Evolutionary conservation across 2,113 vertebrate species (phyloP).

Genomic region (Emydocephalus ijimae): DNA sequence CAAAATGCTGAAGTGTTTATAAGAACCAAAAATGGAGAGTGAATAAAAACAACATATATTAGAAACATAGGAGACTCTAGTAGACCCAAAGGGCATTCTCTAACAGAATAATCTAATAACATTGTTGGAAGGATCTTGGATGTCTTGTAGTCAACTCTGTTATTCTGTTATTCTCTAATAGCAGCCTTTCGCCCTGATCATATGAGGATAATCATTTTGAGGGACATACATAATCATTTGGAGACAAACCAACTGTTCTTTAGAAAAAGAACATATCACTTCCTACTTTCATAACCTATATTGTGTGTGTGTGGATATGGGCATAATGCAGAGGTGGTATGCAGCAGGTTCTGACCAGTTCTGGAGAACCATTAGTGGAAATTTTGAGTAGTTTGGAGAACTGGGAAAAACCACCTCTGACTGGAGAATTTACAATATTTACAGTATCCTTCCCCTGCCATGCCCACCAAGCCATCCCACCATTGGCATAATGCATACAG

Average conservation of each 20-base stretch:
- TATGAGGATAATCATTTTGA: background rate
- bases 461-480: no score
- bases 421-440: no score
- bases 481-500: background rate
- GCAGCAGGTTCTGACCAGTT: no score
- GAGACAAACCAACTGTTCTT: background rate
- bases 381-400: no score
- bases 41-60: background rate
- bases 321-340: background rate
- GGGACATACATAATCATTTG: background rate
- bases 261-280: background rate
- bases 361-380: no score
- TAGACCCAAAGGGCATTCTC: background rate
- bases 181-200: background rate
- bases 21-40: background rate
- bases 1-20: background rate
- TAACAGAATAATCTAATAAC: background rate
- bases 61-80: background rate
- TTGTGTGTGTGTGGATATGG: background rate
- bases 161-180: background rate
- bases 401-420: no score
- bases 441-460: no score
- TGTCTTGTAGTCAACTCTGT: background rate
- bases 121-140: background rate
- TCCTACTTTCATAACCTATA: background rate